Percentiles rank a stretch among this genome's conserved stretches.
Conservation (phyloP, 2,113 vertebrate species). For the Hiodon alosoides region DNA sequence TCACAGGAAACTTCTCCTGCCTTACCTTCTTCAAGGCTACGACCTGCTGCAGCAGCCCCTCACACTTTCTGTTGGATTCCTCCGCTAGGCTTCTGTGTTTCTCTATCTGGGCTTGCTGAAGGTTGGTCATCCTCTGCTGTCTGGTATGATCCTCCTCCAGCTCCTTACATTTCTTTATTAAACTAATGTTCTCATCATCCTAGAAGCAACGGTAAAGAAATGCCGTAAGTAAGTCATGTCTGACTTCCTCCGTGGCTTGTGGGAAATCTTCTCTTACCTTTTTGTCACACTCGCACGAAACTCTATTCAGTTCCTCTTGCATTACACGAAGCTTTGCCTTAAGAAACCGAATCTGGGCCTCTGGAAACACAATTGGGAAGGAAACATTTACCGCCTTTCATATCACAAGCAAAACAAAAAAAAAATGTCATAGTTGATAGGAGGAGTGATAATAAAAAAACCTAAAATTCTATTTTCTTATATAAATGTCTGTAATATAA, state of each 20-base stretch:
- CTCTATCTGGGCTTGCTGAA: slow-evolving; percentile 75
- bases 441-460: background rate
- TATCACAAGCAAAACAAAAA: slow-evolving; percentile 6
- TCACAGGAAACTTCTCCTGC: background rate
- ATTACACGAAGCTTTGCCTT: slow-evolving; percentile 82
- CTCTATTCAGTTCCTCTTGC: slow-evolving; percentile 79
- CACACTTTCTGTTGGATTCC: slow-evolving; percentile 69
- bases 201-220: slow-evolving; percentile 39
- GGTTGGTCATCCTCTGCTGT: slow-evolving; percentile 65
- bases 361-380: slow-evolving; percentile 54
- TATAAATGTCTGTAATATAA: slow-evolving; percentile 9
- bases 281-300: slow-evolving; percentile 71
- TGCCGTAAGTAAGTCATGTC: background rate
- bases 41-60: slow-evolving; percentile 73
- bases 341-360: slow-evolving; percentile 79
- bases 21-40: slow-evolving; percentile 72
- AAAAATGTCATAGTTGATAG: background rate
- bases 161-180: slow-evolving; percentile 70
- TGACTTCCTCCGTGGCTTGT: background rate
- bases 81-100: slow-evolving; percentile 76
- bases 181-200: slow-evolving; percentile 77
- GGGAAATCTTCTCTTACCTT: slow-evolving; percentile 66
- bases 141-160: slow-evolving; percentile 68
- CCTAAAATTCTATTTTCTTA: background rate
- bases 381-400: slow-evolving; percentile 12